These are phyloP conservation scores for Danaus melanippus DNA, from an alignment of 1,140 invertebrate species.

Conservation along the genomic window DNA sequence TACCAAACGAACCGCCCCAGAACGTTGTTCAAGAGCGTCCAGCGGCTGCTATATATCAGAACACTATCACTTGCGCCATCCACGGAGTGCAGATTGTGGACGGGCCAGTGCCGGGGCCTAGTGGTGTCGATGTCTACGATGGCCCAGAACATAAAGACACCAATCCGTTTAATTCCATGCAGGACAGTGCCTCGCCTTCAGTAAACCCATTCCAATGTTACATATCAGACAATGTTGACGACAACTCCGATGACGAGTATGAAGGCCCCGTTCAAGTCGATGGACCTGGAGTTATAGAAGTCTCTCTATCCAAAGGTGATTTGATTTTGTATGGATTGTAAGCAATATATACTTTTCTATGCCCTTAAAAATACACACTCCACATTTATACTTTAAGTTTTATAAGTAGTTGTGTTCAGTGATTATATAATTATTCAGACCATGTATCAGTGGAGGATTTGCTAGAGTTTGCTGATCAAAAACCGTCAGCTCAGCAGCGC, in stretches of 20 bases:
- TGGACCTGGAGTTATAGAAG: constrained; percentile 8
- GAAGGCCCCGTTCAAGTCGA: constrained; percentile 3
- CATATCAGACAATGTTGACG: constrained; percentile 5
- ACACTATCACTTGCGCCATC: constrained; percentile 24
- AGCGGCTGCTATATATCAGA: constrained; percentile 42
- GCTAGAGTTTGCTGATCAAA: constrained; percentile 90
- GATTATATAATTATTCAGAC: constrained; percentile 60
- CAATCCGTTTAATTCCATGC: constrained; percentile 31
- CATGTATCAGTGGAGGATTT: constrained; percentile 95
- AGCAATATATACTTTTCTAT: too few relatives aligned
- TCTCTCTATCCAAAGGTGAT: constrained; percentile 13
- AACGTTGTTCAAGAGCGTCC: constrained; percentile 1
- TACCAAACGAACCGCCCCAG: constrained; percentile 20
- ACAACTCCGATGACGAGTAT: constrained; percentile 1
- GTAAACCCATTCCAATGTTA: constrained; percentile 34
- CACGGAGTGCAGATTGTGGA: not conserved
- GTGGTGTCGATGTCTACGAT: constrained; percentile 32
- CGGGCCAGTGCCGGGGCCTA: not conserved
- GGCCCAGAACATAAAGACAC: constrained; percentile 27
- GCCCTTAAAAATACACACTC: too few relatives aligned
- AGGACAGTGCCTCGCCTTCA: constrained; percentile 10
- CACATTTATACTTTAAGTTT: too few relatives aligned
- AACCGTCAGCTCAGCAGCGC: constrained; percentile 85
- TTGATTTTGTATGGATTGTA: not conserved
- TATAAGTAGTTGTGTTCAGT: not conserved